Evolutionary conservation across 2,113 vertebrate genomes (phyloP), one percentile per base, ranked within the genome.

Genomic region (Holacanthus passer): DNA sequence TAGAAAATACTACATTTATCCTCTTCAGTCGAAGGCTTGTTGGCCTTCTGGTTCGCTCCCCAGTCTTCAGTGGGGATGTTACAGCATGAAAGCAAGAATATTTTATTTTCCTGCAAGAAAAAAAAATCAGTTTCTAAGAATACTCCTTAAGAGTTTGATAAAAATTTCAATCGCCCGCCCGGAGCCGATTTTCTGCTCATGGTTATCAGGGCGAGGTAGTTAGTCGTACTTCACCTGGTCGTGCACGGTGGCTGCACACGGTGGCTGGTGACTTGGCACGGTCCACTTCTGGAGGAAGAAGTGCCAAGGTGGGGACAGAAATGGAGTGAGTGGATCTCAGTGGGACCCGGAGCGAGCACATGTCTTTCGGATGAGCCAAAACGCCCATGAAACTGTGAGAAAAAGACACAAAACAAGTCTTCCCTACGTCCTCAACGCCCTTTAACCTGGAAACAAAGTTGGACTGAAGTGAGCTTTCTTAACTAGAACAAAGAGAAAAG

Each of bases 331-430:
- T 90, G 87, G 91, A 87, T 89, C 94, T 86, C 94, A 93, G 94
- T 91, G 90, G 94, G 94, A 88, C 84, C 82, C 85, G 29, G 86
- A 85, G 90, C 73, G 77, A 94, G 94, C 95, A 95, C 94, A 95
- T 95, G 95, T 95, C 93, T 92, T 93, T 89, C 83, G 85, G 85
- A 91, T 60, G 92, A 94, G 95, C 93, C 94, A 94, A 94, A 90
- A 91, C 55, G 78, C 77, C 75, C 82, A 53, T 83, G 77, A 85
- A 89, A 88, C 75, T 83, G 88, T 86, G 88, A 87, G 85, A 90
- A 86, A n/a, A 90, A 84, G 68, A 69, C 78, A 83, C 45, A 78
- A 71, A 89, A 80, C 56, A 31, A 71, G 50, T 72, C 43, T 74
- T 65, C 59, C 55, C 60, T 19, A 3, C 56, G 84, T 87, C 80